Evolutionary conservation across 2,888 invertebrate genomes (phyloP), one percentile per base, ranked within the genome.

Genomic region (Seladonia tumulorum): DNA sequence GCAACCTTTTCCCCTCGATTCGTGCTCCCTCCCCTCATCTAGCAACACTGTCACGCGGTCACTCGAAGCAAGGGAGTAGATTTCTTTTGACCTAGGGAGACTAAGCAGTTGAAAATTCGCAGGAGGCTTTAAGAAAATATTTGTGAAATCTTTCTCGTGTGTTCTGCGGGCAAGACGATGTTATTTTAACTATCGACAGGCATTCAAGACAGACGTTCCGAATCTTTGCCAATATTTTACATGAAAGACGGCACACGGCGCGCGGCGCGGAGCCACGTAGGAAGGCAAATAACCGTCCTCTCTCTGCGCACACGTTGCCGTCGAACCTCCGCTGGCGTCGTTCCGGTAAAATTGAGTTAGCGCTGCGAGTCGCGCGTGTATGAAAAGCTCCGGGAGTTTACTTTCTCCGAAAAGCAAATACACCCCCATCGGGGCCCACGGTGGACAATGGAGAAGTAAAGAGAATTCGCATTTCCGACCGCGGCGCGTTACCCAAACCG

Each of bases 361-460:
- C 79, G 79, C 84, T 79, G 73, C 79, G 85, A 90, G 80, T 86
- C 82, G 82, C 76, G 82, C 78, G 77, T 75, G 76, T 85, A 90
- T 90, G 90, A 90, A 90, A 90, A 89, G 84, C 83, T 79, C 82
- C 25, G 42, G 70, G 74, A 63, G 89, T 90, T 90, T 87, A 82
- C 85, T 78, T 83, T 83, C 81, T 72, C 81, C 70, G 82, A 57
- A 90, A 84, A 87, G 82, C 85, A 88, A 90, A 89, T 82, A 90
- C 87, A 53, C 71, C 71, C 71, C 63, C 75, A 72, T 83, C 71
- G 25, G 57, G 35, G 45, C 18, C 18, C 18, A 75, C 75, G 66
- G 71, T 72, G 89, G 79, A 89, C 85, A 90, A 88, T 89, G 80
- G 76, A 47, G 81, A 79, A 82, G 82, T 84, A 85, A 90, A 87